A percentile compares a stretch with the other conserved stretches of the same genome.
Conservation (phyloP, 2,113 vertebrate species). For the Gorsachius goisagi region DNA sequence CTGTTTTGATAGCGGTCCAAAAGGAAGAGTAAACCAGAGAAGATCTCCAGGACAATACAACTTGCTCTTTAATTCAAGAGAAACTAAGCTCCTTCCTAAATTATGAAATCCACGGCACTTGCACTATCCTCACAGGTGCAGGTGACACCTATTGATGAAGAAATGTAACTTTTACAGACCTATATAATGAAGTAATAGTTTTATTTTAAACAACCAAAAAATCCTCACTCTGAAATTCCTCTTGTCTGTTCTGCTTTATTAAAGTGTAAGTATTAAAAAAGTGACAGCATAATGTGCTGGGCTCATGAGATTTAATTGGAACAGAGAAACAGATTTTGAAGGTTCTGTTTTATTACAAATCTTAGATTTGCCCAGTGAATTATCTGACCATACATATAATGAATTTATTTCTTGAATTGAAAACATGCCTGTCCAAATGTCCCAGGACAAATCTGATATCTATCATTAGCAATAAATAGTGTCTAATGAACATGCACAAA, state of each 20-base stretch:
- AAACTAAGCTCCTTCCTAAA: background rate
- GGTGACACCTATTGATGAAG: background rate
- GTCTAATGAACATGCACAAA: background rate
- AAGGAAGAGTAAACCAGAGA: background rate
- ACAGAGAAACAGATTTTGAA: background rate
- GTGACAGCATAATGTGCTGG: background rate
- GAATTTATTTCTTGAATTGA: background rate
- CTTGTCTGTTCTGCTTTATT: background rate
- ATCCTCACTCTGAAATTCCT: background rate
- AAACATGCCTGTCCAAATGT: background rate
- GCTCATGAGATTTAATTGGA: background rate
- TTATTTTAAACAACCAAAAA: background rate
- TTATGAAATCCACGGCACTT: background rate
- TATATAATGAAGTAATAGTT: background rate
- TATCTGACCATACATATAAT: background rate
- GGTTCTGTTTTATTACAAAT: background rate
- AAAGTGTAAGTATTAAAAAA: background rate
- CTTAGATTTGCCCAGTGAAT: background rate
- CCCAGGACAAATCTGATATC: background rate
- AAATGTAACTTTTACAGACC: background rate
- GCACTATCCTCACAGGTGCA: background rate
- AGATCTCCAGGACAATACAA: background rate
- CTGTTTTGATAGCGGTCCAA: background rate
- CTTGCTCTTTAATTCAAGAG: background rate
- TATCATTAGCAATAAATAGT: slow-evolving; percentile 3